Base-by-base conservation (phyloP, 2,888 invertebrate species). In the Bembecia ichneumoniformis region DNA sequence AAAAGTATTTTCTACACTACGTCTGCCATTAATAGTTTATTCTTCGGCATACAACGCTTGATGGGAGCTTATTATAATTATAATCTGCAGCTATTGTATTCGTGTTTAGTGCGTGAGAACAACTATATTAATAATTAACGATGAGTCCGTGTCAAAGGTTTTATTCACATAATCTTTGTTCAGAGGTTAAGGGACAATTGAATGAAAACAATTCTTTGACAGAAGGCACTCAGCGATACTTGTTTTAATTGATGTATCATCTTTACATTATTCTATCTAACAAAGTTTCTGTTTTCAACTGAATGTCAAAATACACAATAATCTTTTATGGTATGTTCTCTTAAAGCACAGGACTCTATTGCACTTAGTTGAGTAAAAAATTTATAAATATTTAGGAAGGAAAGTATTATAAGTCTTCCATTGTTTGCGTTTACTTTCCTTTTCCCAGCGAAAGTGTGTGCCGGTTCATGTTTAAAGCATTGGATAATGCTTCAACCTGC, bases 391-490 rank as follows among this genome's bases (percentile, higher is more conserved):
- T 40, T 40, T 40, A 40, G 40, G 40, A 40, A 13, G 14, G 40
- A 40, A 14, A 40, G 40, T 40, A 40, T 40, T 40, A 7, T 40
- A 28, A 28, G 28, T 10, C 13, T 34, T 20, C 45, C 14, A 34
- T 46, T 46, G 46, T 46, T 14, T 46, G 4, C 46, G 59, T 70
- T 72, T 68, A 78, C 81, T 81, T 80, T 82, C 78, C 67, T 76
- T 66, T 78, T 77, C 65, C 63, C 67, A 74, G 77, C 69, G 82
- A 82, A 82, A 82, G 82, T 79, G 66, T 65, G 75, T 74, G 73
- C 77, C 64, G 72, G 75, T 74, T 79, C 58, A 59, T 68, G 64
- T 68, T 68, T 65, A 74, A 71, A 66, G 60, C 64, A 11, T 63
- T 59, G 63, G 63, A 64, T 64, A 74, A 70, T 66, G 66, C 58